Conservation (phyloP, 2,797 vertebrate genomes). For the Mus spretus region DNA sequence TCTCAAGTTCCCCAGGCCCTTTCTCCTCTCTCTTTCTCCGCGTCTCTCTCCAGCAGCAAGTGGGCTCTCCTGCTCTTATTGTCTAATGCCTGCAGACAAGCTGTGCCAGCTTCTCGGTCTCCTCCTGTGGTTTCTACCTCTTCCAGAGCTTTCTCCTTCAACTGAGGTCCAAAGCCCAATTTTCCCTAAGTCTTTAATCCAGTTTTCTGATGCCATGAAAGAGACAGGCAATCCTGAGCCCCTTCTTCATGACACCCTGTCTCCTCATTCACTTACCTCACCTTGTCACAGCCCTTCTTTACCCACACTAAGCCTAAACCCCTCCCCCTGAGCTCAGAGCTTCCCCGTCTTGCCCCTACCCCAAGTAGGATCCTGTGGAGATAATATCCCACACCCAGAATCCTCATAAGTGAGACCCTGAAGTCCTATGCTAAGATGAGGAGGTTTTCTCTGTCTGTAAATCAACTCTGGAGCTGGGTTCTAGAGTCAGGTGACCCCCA, state of each 20-base stretch:
- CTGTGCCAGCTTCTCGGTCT: slow-evolving; percentile 32
- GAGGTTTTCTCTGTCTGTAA: slow-evolving; percentile 46
- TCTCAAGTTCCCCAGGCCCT: not conserved
- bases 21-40: slow-evolving; percentile 50
- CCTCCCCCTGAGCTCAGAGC: not conserved
- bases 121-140: slow-evolving; percentile 1
- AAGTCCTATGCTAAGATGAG: not conserved
- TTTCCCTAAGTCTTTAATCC: not conserved
- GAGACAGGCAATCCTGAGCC: slow-evolving; percentile 6
- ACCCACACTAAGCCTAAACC: not conserved
- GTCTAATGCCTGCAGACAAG: slow-evolving; percentile 18
- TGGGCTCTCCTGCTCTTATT: slow-evolving; percentile 44
- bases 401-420: slow-evolving; percentile 26
- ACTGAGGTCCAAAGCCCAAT: not conserved
- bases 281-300: slow-evolving; percentile 10
- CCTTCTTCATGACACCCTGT: not conserved
- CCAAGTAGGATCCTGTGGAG: not conserved
- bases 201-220: not conserved
- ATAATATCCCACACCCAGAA: slow-evolving; percentile 9
- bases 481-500: not conserved
- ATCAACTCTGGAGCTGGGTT: not conserved
- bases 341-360: not conserved
- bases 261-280: not conserved
- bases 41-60: not conserved
- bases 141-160: not conserved